Percentiles rank a stretch among this genome's conserved stretches.
Conservation (phyloP, 2,797 vertebrate genomes). For the Ctenosaura bakeri region DNA sequence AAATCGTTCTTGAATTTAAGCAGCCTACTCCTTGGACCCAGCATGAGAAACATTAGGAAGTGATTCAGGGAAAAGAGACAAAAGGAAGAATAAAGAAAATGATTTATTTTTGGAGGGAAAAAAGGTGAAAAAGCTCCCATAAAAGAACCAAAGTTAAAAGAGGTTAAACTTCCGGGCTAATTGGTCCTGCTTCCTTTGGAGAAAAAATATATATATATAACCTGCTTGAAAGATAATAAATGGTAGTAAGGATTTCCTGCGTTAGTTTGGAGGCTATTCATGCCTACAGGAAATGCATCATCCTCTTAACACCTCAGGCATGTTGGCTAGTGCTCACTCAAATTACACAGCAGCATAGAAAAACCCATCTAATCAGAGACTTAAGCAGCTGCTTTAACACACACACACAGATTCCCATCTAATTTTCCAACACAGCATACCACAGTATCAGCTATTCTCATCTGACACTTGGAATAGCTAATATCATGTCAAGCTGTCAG, state of each 20-base stretch:
- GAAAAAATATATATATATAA: not conserved
- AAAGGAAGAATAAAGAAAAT: slow-evolving; percentile 75
- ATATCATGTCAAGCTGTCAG: slow-evolving; percentile 76
- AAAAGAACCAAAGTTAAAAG: slow-evolving; percentile 79
- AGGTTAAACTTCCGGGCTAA: slow-evolving; percentile 85
- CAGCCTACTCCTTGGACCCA: slow-evolving; percentile 80
- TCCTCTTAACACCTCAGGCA: slow-evolving; percentile 80
- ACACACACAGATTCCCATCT: slow-evolving; percentile 65
- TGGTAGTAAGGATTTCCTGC: slow-evolving; percentile 74
- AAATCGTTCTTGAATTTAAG: slow-evolving; percentile 86
- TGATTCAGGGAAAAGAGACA: slow-evolving; percentile 72
- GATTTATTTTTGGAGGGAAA: slow-evolving; percentile 70
- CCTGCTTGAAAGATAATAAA: slow-evolving; percentile 78
- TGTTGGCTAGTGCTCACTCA: slow-evolving; percentile 69
- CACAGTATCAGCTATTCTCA: slow-evolving; percentile 74
- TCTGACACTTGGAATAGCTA: slow-evolving; percentile 78
- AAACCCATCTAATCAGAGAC: slow-evolving; percentile 69
- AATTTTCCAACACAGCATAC: slow-evolving; percentile 77
- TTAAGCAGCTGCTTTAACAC: slow-evolving; percentile 66
- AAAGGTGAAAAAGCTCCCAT: slow-evolving; percentile 80
- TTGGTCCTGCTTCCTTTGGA: slow-evolving; percentile 80
- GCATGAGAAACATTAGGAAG: slow-evolving; percentile 80
- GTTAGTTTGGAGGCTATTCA: slow-evolving; percentile 76
- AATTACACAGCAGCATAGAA: slow-evolving; percentile 72
- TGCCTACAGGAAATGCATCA: slow-evolving; percentile 79